These are phyloP conservation scores for Dipodomys ordii DNA, from an alignment of 2,113 vertebrate species.

Conservation along the genomic window DNA sequence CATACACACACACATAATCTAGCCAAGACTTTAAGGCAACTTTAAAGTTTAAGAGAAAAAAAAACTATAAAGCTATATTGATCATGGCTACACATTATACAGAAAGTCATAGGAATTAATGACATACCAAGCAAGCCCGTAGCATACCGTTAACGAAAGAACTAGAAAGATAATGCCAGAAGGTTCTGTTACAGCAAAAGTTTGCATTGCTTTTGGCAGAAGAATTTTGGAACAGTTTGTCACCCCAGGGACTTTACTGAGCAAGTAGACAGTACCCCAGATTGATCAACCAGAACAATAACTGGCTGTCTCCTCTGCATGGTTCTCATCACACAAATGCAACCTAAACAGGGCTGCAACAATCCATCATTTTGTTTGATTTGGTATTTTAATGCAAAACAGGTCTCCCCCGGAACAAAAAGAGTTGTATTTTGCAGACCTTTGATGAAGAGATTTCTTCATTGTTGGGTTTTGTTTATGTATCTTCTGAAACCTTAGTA, in stretches of 20 bases:
- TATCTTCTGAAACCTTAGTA: conserved; percentile 51
- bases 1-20: neutral
- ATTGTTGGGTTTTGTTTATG: conserved; percentile 55
- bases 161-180: conserved; percentile 15
- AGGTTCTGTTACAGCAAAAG: neutral
- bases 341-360: conserved; percentile 62
- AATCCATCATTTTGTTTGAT: conserved; percentile 75
- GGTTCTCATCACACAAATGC: conserved; percentile 64
- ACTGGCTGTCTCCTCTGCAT: conserved; percentile 66
- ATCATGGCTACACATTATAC: neutral
- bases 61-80: neutral
- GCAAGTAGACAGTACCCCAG: conserved; percentile 63
- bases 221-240: conserved; percentile 53
- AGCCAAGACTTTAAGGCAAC: neutral
- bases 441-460: conserved; percentile 52
- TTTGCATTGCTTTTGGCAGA: conserved; percentile 1
- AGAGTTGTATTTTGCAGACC: conserved; percentile 65
- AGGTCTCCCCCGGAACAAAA: conserved; percentile 42
- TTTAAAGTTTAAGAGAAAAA: neutral
- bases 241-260: conserved; percentile 48
- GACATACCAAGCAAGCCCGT: neutral
- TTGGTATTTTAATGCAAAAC: conserved; percentile 82
- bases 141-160: neutral
- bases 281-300: conserved; percentile 71
- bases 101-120: neutral